phyloP scores from a whole-genome alignment of 2,797 vertebrate species.

The Eulemur mongoz region DNA sequence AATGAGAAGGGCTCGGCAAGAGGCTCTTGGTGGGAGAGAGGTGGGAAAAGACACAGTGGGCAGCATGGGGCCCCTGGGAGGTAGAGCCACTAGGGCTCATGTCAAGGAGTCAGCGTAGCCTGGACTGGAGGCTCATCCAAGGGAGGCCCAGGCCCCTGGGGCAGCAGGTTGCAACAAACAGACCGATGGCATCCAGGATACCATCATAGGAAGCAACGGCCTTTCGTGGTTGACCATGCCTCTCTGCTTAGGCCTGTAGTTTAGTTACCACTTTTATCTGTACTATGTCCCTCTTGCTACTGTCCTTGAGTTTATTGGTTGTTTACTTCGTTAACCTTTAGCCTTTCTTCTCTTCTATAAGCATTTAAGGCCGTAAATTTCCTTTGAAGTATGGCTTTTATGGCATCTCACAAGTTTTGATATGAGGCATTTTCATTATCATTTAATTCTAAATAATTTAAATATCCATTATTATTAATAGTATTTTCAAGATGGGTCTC shows the following conservation, averaged over 20 bases:
- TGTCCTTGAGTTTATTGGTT: not conserved
- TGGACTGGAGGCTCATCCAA: too few species aligned
- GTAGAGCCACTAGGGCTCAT: not conserved
- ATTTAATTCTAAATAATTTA: not conserved
- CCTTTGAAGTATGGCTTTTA: not conserved
- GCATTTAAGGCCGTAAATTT: not conserved
- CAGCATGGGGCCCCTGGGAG: not conserved
- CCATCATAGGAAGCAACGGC: not conserved
- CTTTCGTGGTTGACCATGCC: not conserved
- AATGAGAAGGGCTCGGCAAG: not conserved
- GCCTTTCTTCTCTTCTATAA: not conserved
- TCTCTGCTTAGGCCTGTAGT: not conserved
- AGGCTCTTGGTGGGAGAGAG: not conserved
- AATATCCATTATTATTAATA: not conserved
- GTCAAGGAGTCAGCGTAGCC: not conserved
- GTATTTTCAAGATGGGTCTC: not conserved
- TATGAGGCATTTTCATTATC: not conserved
- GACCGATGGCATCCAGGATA: not conserved
- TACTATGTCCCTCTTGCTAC: not conserved
- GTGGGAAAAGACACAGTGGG: not conserved
- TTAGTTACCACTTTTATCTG: not conserved
- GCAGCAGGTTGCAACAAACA: not conserved
- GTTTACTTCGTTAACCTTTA: not conserved
- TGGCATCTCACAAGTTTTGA: not conserved
- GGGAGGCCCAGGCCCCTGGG: not conserved